Percentiles rank a stretch among this genome's conserved stretches.
Evolutionary conservation across 2,113 vertebrate species (phyloP).

Genomic region (Parus major): DNA sequence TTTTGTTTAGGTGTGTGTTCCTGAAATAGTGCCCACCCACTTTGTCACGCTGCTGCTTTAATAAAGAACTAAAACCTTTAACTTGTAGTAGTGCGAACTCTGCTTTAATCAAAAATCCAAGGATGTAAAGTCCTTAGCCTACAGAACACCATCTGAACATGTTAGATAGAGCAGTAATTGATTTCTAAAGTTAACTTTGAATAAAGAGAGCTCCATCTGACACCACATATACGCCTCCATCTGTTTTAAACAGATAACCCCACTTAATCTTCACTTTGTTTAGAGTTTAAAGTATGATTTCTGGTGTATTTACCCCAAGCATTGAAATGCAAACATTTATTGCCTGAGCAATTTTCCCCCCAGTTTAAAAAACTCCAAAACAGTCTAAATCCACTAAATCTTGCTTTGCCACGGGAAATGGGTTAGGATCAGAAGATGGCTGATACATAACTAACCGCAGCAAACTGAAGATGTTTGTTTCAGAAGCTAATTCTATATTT

Average conservation of each 20-base stretch:
- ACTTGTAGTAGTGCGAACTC: fast-evolving
- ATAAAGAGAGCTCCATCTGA: background rate
- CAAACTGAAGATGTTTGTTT: background rate
- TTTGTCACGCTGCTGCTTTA: background rate
- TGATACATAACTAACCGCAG: fast-evolving
- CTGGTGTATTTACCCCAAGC: background rate
- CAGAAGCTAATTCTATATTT: background rate
- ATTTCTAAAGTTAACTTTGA: background rate
- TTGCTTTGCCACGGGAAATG: background rate
- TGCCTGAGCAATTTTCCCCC: background rate
- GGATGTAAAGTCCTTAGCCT: background rate
- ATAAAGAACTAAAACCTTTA: background rate
- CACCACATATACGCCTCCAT: fast-evolving
- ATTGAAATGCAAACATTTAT: background rate
- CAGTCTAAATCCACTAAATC: background rate
- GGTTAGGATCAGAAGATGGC: background rate
- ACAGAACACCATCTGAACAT: background rate
- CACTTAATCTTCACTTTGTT: background rate
- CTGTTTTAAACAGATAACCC: background rate
- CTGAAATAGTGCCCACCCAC: fast-evolving
- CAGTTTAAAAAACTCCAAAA: background rate
- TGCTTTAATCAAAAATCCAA: background rate
- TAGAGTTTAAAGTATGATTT: background rate
- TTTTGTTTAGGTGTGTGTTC: fast-evolving
- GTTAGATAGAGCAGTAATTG: background rate